Evolutionary conservation across 2,113 vertebrate genomes (phyloP).

Genomic region (Manacus vitellinus): DNA sequence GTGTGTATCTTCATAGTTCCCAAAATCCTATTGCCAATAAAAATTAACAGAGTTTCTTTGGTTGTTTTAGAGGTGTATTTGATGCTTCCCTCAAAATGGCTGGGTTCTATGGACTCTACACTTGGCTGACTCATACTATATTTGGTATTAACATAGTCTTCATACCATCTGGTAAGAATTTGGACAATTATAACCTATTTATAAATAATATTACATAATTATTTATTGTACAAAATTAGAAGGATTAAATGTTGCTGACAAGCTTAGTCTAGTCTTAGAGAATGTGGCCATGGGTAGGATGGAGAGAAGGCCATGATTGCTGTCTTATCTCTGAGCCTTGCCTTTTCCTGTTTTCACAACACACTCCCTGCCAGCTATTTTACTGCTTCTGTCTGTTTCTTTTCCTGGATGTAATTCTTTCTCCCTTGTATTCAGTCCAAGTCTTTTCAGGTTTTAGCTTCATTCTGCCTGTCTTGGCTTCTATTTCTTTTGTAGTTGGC

Average conservation of each 20-base stretch:
- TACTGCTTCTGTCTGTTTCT: not conserved
- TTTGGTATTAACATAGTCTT: constrained; percentile 99
- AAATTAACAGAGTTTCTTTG: constrained; percentile 44
- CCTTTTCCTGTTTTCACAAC: not conserved
- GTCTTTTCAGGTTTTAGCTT: not conserved
- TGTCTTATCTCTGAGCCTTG: not conserved
- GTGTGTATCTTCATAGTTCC: not conserved
- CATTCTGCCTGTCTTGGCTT: not conserved
- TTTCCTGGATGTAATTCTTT: not conserved
- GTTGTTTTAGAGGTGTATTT: constrained; percentile 89
- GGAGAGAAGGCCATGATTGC: not conserved
- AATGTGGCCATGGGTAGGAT: not conserved
- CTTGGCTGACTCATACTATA: constrained; percentile 97
- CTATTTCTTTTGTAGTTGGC: not conserved
- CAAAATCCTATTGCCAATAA: not conserved
- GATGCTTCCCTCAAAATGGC: constrained; percentile 99
- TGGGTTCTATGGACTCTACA: constrained; percentile 96
- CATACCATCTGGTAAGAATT: constrained; percentile 93
- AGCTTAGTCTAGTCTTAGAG: not conserved
- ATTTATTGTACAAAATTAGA: not conserved
- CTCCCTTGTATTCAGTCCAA: not conserved
- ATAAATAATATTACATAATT: not conserved
- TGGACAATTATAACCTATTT: not conserved
- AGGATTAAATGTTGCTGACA: not conserved
- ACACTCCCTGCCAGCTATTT: not conserved